These are phyloP conservation scores for Prunella himalayana DNA, from an alignment of 2,113 vertebrate genomes.

Conservation along the genomic window DNA sequence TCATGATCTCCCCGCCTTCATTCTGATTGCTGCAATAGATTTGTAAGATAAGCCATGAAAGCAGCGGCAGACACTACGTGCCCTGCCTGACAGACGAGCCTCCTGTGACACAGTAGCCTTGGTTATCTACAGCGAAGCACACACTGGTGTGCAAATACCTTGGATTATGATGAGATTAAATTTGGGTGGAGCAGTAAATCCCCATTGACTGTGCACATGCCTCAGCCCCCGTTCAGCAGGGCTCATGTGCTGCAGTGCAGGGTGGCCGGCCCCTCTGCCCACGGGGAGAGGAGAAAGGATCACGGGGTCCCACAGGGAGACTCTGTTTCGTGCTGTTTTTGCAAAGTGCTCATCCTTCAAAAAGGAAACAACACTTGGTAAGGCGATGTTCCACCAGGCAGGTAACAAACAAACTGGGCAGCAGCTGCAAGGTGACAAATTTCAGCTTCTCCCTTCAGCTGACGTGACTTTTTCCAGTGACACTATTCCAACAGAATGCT, in stretches of 20 bases:
- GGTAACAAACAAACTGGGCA: neutral
- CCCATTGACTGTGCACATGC: neutral
- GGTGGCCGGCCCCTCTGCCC: neutral
- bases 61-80: neutral
- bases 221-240: neutral
- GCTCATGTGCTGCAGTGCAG: neutral
- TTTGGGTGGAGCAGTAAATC: slow-evolving; percentile 19
- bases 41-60: neutral
- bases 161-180: neutral
- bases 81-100: neutral
- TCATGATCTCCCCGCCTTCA: neutral
- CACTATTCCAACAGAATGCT: neutral
- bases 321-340: neutral
- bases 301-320: neutral
- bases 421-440: neutral
- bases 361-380: neutral
- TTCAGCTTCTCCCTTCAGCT: neutral
- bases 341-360: neutral
- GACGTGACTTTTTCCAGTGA: neutral
- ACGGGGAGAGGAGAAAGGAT: neutral
- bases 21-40: neutral
- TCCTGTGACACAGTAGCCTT: neutral
- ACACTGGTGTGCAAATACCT: neutral
- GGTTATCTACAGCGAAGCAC: neutral
- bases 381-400: neutral